Percentiles rank a stretch among this genome's conserved stretches.
These are phyloP conservation scores for Andricus curvator DNA, from an alignment of 2,888 invertebrate genomes.

Conservation along the genomic window DNA sequence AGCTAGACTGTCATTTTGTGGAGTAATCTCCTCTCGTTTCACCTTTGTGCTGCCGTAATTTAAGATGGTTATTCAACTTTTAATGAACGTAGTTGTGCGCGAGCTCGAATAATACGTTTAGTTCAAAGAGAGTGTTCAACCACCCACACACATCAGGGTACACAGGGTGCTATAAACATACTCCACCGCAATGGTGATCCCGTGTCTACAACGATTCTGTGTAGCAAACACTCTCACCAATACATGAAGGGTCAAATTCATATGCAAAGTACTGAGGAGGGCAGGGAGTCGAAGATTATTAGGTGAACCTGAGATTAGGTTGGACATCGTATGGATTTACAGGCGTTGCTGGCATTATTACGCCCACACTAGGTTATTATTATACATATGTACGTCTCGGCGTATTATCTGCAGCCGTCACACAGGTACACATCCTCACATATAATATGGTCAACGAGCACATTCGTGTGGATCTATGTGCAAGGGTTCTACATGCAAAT, in stretches of 20 bases:
- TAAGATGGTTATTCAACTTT: slow-evolving; percentile 28
- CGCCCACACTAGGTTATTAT: slow-evolving; percentile 58
- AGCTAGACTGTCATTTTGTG: background rate
- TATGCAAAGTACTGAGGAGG: background rate
- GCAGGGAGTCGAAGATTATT: slow-evolving; percentile 47
- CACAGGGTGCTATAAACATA: slow-evolving; percentile 3
- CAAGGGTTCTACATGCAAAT: slow-evolving; percentile 16
- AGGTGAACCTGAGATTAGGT: slow-evolving; percentile 55
- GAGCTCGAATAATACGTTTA: slow-evolving; percentile 16
- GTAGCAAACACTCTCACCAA: background rate
- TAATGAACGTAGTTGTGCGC: slow-evolving; percentile 24
- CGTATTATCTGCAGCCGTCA: slow-evolving; percentile 65
- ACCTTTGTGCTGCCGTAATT: slow-evolving; percentile 18
- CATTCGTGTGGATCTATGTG: slow-evolving; percentile 45
- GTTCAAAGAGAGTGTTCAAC: slow-evolving; percentile 27
- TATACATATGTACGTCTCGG: slow-evolving; percentile 55
- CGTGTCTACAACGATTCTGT: slow-evolving; percentile 8
- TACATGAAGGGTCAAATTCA: slow-evolving; percentile 12
- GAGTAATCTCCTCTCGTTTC: background rate
- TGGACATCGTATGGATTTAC: slow-evolving; percentile 58
- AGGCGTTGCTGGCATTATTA: slow-evolving; percentile 60
- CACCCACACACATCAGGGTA: background rate
- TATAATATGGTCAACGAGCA: slow-evolving; percentile 43
- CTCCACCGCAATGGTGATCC: slow-evolving; percentile 41
- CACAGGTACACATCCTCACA: slow-evolving; percentile 58